phyloP scores from a whole-genome alignment of 2,113 vertebrate genomes.

The Rhinopithecus roxellana region DNA sequence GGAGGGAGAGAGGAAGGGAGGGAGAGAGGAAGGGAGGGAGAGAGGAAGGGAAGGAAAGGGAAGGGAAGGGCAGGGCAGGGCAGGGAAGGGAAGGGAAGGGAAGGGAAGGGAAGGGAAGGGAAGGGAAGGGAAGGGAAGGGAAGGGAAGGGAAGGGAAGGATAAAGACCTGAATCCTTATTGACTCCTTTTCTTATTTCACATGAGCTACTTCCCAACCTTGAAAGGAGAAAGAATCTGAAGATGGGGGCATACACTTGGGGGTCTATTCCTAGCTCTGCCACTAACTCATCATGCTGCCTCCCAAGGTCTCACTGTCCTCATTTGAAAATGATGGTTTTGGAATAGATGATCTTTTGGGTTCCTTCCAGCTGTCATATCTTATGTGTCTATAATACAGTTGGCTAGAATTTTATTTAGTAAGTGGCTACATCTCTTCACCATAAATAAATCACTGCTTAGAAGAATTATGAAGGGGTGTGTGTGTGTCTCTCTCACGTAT shows the following conservation, averaged over 20 bases:
- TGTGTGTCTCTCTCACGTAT: neutral
- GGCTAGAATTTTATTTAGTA: neutral
- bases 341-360: neutral
- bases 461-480: neutral
- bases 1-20: neutral
- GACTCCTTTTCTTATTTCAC: neutral
- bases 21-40: neutral
- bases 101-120: accelerated
- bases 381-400: neutral
- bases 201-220: neutral
- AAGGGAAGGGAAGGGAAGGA: neutral
- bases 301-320: neutral
- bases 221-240: neutral
- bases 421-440: neutral
- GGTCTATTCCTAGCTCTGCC: neutral
- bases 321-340: slow-evolving; percentile 29
- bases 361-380: neutral
- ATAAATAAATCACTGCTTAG: neutral
- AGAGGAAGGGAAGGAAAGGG: neutral
- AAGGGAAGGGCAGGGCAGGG: no score
- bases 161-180: neutral
- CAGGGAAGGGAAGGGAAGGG: neutral
- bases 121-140: no score
- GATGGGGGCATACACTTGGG: no score
- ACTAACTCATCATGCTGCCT: neutral